phyloP scores from a whole-genome alignment of 2,888 invertebrate species.

The Hofmannophila pseudospretella region DNA sequence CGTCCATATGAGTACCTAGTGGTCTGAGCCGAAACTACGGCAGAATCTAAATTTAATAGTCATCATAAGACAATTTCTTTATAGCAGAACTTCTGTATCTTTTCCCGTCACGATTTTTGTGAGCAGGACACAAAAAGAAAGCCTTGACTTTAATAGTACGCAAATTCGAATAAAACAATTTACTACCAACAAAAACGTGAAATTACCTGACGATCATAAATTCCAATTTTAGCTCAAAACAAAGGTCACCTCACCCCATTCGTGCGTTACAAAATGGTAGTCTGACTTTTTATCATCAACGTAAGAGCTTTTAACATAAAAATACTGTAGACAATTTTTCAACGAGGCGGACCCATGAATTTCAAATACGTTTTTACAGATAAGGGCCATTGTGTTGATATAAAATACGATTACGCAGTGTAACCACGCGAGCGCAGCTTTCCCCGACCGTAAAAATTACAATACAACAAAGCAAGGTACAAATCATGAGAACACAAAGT shows the following conservation, averaged over 20 bases:
- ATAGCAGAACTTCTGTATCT: too few species aligned
- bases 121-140: too few species aligned
- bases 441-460: conserved; percentile 65
- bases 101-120: too few species aligned
- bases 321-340: conserved; percentile 63
- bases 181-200: conserved; percentile 26
- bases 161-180: conserved; percentile 25
- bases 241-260: conserved; percentile 32
- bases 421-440: conserved; percentile 61
- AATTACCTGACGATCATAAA: conserved; percentile 34
- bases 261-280: conserved; percentile 34
- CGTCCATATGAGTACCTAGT: too few species aligned
- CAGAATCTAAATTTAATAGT: too few species aligned
- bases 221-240: conserved; percentile 21
- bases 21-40: too few species aligned
- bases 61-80: not conserved
- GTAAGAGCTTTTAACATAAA: conserved; percentile 56
- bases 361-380: conserved; percentile 69
- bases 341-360: conserved; percentile 62
- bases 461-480: conserved; percentile 63
- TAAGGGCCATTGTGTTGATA: conserved; percentile 69
- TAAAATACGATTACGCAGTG: conserved; percentile 70
- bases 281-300: conserved; percentile 49
- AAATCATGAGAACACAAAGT: conserved; percentile 66
- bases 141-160: too few species aligned